Conservation (phyloP, 92 coral and sea anemone genomes). For the Ricordea florida region DNA sequence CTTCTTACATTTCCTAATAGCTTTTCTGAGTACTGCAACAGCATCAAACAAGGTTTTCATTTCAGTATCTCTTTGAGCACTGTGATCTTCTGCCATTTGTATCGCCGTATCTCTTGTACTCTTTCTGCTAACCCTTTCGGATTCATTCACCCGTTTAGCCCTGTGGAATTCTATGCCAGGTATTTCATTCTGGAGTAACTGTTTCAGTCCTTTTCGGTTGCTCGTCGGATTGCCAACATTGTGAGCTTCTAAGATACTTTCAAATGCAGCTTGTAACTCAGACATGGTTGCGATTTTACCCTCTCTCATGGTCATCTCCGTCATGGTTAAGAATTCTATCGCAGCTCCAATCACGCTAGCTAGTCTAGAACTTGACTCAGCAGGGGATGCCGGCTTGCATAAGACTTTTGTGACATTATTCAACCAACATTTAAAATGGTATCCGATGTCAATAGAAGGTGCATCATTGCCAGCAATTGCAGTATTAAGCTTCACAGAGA, state of each 20-base stretch:
- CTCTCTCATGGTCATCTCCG: slow-evolving; percentile 33
- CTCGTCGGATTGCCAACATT: slow-evolving; percentile 41
- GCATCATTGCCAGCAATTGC: slow-evolving; percentile 67
- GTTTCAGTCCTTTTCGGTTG: slow-evolving; percentile 53
- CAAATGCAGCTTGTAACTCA: slow-evolving; percentile 45
- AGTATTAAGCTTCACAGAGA: slow-evolving; percentile 51
- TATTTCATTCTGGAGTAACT: slow-evolving; percentile 64
- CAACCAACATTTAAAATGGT: slow-evolving; percentile 63
- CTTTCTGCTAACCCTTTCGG: slow-evolving; percentile 63
- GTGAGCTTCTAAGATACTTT: slow-evolving; percentile 54
- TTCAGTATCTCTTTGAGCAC: slow-evolving; percentile 29
- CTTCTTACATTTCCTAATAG: slow-evolving; percentile 61
- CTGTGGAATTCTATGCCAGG: slow-evolving; percentile 63
- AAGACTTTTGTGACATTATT: slow-evolving; percentile 57
- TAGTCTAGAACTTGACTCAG: not conserved
- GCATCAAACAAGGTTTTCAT: slow-evolving; percentile 75
- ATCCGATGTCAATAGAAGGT: slow-evolving; percentile 66
- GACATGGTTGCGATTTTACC: slow-evolving; percentile 55
- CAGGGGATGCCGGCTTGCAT: slow-evolving; percentile 38
- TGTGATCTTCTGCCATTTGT: slow-evolving; percentile 44
- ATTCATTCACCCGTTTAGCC: slow-evolving; percentile 71
- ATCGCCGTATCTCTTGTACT: slow-evolving; percentile 52
- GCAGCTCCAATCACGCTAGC: slow-evolving; percentile 58
- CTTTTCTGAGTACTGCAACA: slow-evolving; percentile 64
- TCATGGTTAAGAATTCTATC: slow-evolving; percentile 61